Evolutionary conservation across 2,888 invertebrate genomes (phyloP), one percentile per base, ranked within the genome.

Genomic region (Coenonympha glycerion): DNA sequence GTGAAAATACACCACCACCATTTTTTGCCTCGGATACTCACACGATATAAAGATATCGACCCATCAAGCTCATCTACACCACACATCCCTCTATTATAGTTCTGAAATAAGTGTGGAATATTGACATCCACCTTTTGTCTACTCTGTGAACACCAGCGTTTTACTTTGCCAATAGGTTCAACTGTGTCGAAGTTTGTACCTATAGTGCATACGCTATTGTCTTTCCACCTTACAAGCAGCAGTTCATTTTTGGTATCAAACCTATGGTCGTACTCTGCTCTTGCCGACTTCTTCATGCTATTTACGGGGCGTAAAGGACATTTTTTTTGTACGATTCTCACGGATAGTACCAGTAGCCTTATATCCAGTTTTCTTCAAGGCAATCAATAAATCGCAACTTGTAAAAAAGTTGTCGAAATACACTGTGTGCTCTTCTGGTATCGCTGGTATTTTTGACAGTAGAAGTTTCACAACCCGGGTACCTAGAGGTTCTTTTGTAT

Each of bases 391-490:
- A 9, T 57, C 31, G 39, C 55, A 45, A 53, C 34, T 62, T 15
- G 61, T 59, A 53, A 61, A 61, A 45, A 59, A 58, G 34, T 55
- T 59, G 33, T 60, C 59, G 48, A 59, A 56, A 53, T 37, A 59
- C 26, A 62, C 54, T 26, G 52, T 39, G 44, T 60, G 57, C 19
- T 58, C 41, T 39, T 52, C 42, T 34, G 60, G 57, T 28, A 52
- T 41, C 19, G 46, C 45, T 24, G 45, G 37, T 44, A 60, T 47
- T 55, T 61, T 61, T 16, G 49, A 55, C 26, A 63, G 39, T 40
- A 62, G 47, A 42, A 39, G 40, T 47, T 58, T 59, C 21, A 60
- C 60, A 8, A 59, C 56, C 53, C 52, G 56, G 26, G 57, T 37
- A 40, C 56, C 55, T 19, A 40, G 15, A 46, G 50, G 33, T 22